Base-by-base conservation (phyloP, 2,113 vertebrate species). In the Podilymbus podiceps region DNA sequence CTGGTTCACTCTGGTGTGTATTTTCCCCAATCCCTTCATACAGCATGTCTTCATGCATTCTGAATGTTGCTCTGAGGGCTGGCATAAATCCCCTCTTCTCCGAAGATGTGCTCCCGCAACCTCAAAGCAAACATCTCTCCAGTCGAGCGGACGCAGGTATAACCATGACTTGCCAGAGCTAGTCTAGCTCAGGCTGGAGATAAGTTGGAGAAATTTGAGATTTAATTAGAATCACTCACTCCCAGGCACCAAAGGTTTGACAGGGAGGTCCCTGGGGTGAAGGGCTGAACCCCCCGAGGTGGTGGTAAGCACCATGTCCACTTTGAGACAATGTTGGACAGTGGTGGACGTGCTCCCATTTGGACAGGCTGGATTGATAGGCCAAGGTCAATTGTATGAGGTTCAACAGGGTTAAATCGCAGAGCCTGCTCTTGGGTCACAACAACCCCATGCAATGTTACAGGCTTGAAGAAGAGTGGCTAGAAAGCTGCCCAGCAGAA, bases 21-120 rank as follows among this genome's bases (percentile, higher is more conserved):
- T 86, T 78, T 12, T 22, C 85, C 85, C 85, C 47, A 8, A 23
- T 71, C 90, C 83, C 88, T 94, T 90, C 83, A 66, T 42, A 83
- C 75, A 71, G 83, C 50, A 21, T 59, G 88, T 90, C 93, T 90
- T 95, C 88, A 83, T 96, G 90, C 88, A 85, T 88, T 93, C 69
- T 83, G 85, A 67, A 93, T 42, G 82, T 5, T 71, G 91, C 84
- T 96, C 66, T 81, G 83, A 90, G 88, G 83, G 60, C 90, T 38
- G 72, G 72, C 56, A 71, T 46, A 77, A 91, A 95, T 55, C 63
- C 88, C 85, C 71, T 90, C 75, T 74, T 42, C 91, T 91, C 85
- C 4, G 4, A 58, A 62, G 87, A 69, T 33, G 86, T 7, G 3
- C 35, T 69, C 64, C 60, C 76, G 28, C 74, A 53, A 52, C 58